These are phyloP conservation scores for Phaenicophaeus curvirostris DNA, from an alignment of 2,797 vertebrate genomes.

Conservation along the genomic window DNA sequence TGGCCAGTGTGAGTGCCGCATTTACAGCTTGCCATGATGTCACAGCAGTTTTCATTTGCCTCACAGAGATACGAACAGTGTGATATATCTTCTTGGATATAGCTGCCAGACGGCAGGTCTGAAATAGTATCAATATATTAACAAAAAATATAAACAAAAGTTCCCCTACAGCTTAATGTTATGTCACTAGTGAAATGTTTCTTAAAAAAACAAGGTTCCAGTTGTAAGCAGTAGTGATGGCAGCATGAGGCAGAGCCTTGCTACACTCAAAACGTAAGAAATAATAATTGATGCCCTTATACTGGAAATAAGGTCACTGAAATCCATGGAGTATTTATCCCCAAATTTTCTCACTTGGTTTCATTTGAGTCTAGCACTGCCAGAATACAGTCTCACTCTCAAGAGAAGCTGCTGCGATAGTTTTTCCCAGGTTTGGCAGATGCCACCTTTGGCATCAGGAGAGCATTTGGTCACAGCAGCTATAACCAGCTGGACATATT, in stretches of 20 bases:
- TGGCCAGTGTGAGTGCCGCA: constrained; percentile 96
- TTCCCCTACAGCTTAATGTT: background rate
- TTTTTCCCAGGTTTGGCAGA: background rate
- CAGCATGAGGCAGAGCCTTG: background rate
- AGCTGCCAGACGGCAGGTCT: constrained; percentile 95
- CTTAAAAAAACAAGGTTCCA: background rate
- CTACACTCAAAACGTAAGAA: background rate
- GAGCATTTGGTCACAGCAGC: background rate
- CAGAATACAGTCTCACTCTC: background rate
- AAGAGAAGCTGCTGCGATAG: background rate
- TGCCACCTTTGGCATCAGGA: background rate
- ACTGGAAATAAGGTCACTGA: background rate
- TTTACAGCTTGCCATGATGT: constrained; percentile 95
- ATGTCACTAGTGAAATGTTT: background rate
- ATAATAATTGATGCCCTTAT: background rate
- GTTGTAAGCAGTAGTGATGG: background rate
- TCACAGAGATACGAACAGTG: constrained; percentile 92
- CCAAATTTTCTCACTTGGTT: background rate
- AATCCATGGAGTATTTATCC: background rate
- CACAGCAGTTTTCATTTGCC: constrained; percentile 88
- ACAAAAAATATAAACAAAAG: background rate
- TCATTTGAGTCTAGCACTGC: background rate
- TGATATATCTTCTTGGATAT: constrained; percentile 91
- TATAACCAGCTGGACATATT: background rate
- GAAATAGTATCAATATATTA: constrained; percentile 21